Evolutionary conservation across 2,888 invertebrate species (phyloP).

Genomic region (Tricholauxania praeusta): DNA sequence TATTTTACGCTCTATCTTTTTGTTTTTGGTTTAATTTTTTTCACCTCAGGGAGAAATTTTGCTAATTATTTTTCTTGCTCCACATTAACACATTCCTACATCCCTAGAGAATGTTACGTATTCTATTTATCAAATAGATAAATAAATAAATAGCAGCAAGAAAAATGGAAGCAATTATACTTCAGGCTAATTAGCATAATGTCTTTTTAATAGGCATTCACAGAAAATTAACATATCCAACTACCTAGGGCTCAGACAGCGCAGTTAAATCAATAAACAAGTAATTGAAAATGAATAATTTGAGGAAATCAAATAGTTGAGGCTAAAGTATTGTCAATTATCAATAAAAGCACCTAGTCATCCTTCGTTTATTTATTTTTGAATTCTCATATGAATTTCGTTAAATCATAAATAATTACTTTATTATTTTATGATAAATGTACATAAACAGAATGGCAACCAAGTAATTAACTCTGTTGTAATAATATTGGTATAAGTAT

Average conservation of each 20-base stretch:
- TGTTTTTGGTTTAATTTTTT: not conserved
- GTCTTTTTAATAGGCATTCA: slow-evolving; percentile 10
- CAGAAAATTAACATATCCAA: not conserved
- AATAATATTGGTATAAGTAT: too few relatives aligned
- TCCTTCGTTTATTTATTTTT: not conserved
- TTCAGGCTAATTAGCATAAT: not conserved
- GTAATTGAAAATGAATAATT: too few relatives aligned
- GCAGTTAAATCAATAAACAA: too few relatives aligned
- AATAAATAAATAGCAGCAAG: not conserved
- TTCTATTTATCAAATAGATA: not conserved
- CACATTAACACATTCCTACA: not conserved
- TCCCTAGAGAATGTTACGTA: not conserved
- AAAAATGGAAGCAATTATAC: not conserved
- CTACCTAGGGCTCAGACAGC: not conserved
- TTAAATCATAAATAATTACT: slow-evolving; percentile 1
- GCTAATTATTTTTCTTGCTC: not conserved
- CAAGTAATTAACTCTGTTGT: too few relatives aligned
- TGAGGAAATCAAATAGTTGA: too few relatives aligned
- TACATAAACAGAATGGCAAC: not conserved
- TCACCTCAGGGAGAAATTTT: not conserved
- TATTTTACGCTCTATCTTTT: too few relatives aligned
- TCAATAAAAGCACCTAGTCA: not conserved
- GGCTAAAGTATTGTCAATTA: not conserved
- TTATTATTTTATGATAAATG: not conserved
- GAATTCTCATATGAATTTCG: slow-evolving; percentile 2